Evolutionary conservation across 2,113 vertebrate genomes (phyloP).

Genomic region (Elephas maximus): DNA sequence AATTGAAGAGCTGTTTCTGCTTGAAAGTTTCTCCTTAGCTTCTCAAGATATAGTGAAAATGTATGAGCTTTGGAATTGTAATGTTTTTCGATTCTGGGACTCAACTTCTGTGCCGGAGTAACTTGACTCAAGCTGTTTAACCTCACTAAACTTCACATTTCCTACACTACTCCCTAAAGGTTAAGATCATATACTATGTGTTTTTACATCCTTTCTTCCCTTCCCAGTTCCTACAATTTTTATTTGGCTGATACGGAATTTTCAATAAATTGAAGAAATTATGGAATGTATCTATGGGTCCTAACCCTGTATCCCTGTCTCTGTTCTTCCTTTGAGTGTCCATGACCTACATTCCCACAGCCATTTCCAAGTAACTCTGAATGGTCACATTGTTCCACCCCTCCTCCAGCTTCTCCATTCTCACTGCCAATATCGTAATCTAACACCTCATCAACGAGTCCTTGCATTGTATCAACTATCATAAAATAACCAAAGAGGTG

Average conservation of each 20-base stretch:
- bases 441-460: neutral
- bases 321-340: neutral
- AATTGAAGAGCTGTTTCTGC: neutral
- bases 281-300: neutral
- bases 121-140: neutral
- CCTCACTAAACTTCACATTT: neutral
- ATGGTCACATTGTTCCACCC: neutral
- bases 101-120: neutral
- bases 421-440: neutral
- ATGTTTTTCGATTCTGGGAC: neutral
- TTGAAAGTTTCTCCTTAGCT: neutral
- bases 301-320: neutral
- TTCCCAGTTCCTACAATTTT: neutral
- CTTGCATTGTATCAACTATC: neutral
- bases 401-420: neutral
- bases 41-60: neutral
- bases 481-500: neutral
- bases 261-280: neutral
- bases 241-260: neutral
- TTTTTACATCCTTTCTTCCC: neutral
- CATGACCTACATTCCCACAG: neutral
- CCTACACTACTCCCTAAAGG: neutral
- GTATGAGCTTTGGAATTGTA: neutral
- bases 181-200: neutral
- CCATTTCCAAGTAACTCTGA: neutral